Percentiles rank a stretch among this genome's conserved stretches.
These are phyloP conservation scores for Oreotrochilus melanogaster DNA, from an alignment of 2,113 vertebrate species.

Conservation along the genomic window DNA sequence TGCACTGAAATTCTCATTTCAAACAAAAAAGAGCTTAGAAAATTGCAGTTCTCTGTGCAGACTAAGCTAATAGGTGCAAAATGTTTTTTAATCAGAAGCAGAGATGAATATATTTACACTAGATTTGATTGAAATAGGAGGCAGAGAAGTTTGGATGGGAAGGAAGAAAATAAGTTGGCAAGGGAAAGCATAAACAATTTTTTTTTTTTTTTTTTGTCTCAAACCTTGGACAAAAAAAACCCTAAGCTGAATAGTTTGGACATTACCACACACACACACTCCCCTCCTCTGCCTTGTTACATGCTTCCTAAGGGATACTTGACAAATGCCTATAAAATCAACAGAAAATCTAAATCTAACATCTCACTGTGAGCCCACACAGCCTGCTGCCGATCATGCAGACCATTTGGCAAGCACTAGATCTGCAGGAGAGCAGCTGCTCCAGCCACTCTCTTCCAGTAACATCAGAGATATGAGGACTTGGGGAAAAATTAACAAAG, in stretches of 20 bases:
- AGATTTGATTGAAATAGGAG: conserved; percentile 49
- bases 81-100: conserved; percentile 66
- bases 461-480: conserved; percentile 79
- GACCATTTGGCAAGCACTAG: conserved; percentile 74
- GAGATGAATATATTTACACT: conserved; percentile 53
- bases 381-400: conserved; percentile 55
- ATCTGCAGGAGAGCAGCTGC: conserved; percentile 73
- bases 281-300: conserved; percentile 57
- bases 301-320: conserved; percentile 73
- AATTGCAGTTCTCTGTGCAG: neutral
- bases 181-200: conserved; percentile 22
- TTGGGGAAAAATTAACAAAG: conserved; percentile 79
- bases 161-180: conserved; percentile 33
- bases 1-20: neutral
- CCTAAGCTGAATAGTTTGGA: conserved; percentile 5
- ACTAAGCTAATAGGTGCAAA: conserved; percentile 62
- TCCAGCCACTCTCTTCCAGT: conserved; percentile 66
- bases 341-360: conserved; percentile 66
- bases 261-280: conserved; percentile 55
- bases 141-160: conserved; percentile 23
- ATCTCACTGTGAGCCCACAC: conserved; percentile 55
- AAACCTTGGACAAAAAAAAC: conserved; percentile 51
- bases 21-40: conserved; percentile 26
- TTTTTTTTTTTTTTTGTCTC: neutral
- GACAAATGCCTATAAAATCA: conserved; percentile 75